These are phyloP conservation scores for Nyctereutes procyonoides DNA, from an alignment of 2,113 vertebrate species.

Conservation along the genomic window DNA sequence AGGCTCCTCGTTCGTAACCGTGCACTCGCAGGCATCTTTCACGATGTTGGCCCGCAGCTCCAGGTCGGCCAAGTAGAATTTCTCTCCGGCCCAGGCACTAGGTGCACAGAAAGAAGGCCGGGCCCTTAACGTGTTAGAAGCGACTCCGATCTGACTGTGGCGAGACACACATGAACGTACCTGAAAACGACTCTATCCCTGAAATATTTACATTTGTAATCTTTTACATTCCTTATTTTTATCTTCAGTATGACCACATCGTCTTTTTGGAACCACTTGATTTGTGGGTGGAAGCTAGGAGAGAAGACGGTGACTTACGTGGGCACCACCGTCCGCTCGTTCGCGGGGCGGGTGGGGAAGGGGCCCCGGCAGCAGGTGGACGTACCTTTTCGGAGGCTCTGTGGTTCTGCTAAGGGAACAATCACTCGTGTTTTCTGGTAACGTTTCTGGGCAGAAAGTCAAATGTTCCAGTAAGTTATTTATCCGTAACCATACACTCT, in stretches of 20 bases:
- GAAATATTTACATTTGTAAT: slow-evolving; percentile 83
- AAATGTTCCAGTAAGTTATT: slow-evolving; percentile 51
- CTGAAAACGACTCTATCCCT: slow-evolving; percentile 87
- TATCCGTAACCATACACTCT: neutral
- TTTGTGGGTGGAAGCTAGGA: slow-evolving; percentile 85
- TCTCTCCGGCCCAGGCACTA: slow-evolving; percentile 86
- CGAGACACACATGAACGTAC: slow-evolving; percentile 72
- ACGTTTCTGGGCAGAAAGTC: slow-evolving; percentile 61
- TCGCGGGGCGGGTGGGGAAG: rapidly evolving
- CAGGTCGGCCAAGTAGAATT: slow-evolving; percentile 85
- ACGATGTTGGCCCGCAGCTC: slow-evolving; percentile 81
- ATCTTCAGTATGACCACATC: slow-evolving; percentile 83
- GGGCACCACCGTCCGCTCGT: rapidly evolving
- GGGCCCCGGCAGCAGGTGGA: rapidly evolving
- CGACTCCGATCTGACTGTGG: neutral
- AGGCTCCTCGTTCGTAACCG: slow-evolving; percentile 78
- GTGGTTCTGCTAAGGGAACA: neutral
- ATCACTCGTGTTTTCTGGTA: slow-evolving; percentile 25
- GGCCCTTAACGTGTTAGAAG: neutral
- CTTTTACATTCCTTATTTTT: slow-evolving; percentile 71
- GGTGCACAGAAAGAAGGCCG: neutral
- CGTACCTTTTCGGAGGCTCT: slow-evolving; percentile 57
- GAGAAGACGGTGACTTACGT: neutral
- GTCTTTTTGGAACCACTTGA: slow-evolving; percentile 89
- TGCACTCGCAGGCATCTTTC: slow-evolving; percentile 78